A percentile compares a stretch with the other conserved stretches of the same genome.
These are phyloP conservation scores for Glomeris marginata DNA, from an alignment of 2,888 invertebrate species.

Conservation along the genomic window DNA sequence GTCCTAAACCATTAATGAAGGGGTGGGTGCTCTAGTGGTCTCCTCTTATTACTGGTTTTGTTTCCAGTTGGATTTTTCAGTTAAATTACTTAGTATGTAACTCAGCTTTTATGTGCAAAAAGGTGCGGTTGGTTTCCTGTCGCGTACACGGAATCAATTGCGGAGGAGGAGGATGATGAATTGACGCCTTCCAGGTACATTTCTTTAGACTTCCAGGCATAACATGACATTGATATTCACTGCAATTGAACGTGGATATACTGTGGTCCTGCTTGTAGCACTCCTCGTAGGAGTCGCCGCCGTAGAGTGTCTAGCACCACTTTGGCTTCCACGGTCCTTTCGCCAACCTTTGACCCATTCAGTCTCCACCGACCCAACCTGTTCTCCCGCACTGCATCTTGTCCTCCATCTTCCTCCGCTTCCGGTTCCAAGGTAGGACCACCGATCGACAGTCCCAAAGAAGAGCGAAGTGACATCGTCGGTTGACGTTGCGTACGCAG, in stretches of 20 bases:
- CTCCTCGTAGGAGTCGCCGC: conserved; percentile 7
- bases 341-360: conserved; percentile 10
- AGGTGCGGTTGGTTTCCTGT: conserved; percentile 87
- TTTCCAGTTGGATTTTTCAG: too few species aligned
- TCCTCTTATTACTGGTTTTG: too few species aligned
- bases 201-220: not conserved
- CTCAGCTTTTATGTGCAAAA: conserved; percentile 1
- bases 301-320: conserved; percentile 4
- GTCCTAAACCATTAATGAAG: too few species aligned
- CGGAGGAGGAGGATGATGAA: conserved; percentile 32
- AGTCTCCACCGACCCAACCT: conserved; percentile 12
- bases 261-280: not conserved
- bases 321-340: conserved; percentile 1
- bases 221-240: not conserved
- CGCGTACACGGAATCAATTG: conserved; percentile 75
- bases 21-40: too few species aligned
- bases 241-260: not conserved
- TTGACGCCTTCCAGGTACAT: conserved; percentile 9
- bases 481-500: not conserved
- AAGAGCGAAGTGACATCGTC: too few species aligned
- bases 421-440: conserved; percentile 10
- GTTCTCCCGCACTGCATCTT: conserved; percentile 16
- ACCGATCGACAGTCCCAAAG: too few species aligned
- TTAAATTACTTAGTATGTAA: too few species aligned
- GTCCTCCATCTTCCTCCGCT: conserved; percentile 19